Conservation (phyloP, 2,113 vertebrate genomes). For the Gavia stellata region DNA sequence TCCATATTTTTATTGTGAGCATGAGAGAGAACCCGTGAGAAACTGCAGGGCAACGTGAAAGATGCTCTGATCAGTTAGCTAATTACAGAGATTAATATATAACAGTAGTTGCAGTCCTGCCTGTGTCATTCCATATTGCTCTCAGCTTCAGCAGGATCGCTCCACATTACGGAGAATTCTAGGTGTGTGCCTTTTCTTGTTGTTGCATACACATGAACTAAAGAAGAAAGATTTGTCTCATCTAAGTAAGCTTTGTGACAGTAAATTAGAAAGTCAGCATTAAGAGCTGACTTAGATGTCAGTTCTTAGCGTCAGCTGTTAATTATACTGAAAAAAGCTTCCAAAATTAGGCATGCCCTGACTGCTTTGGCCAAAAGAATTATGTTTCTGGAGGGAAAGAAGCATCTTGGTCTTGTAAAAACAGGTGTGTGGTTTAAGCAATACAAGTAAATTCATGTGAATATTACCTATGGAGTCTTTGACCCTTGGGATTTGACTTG, state of each 20-base stretch:
- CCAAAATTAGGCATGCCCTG: not conserved
- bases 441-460: not conserved
- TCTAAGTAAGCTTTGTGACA: not conserved
- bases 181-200: not conserved
- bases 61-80: not conserved
- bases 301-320: not conserved
- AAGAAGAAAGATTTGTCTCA: not conserved
- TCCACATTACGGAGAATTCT: rapidly evolving
- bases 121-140: not conserved
- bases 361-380: not conserved
- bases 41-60: not conserved
- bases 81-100: not conserved
- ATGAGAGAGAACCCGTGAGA: not conserved
- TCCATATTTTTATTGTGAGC: not conserved
- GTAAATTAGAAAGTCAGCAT: not conserved
- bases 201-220: not conserved
- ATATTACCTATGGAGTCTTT: not conserved
- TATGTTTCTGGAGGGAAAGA: not conserved
- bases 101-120: not conserved
- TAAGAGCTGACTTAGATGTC: not conserved
- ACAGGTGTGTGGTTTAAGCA: not conserved
- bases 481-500: not conserved
- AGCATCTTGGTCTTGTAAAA: not conserved
- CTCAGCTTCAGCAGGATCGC: not conserved
- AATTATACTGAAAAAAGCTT: not conserved